Evolutionary conservation across 1,140 invertebrate species (phyloP), one percentile per base, ranked within the genome.

Genomic region (Drosophila miranda): DNA sequence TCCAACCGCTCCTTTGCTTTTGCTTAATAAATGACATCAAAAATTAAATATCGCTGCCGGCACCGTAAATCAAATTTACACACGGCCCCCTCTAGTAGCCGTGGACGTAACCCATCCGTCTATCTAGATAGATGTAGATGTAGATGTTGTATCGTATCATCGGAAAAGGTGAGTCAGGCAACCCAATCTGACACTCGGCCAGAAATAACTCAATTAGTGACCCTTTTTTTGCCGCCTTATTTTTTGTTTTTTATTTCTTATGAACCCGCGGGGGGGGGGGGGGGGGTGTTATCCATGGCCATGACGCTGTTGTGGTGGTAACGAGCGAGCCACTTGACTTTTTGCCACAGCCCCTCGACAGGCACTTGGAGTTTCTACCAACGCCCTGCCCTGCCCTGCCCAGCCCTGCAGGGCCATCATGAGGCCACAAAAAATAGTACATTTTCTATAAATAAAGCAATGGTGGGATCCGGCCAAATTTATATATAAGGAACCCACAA

Each of bases 21-120:
- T 60, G 76, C 80, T 78, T 87, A 75, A 88, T 86, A 86, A 86
- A 87, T 86, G 82, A 78, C 62, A 86, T 78, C 77, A 82, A 78
- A 87, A 86, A 82, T 86, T 87, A 82, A 86, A 86, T 81, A 58
- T 59, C 66, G 58, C 61, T 69, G 46, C 69, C 60, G 69, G 56
- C 50, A 57, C 34, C 57, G 81, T 81, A 86, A 84, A 86, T 84
- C 74, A 77, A 68, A 78, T 87, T 75, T 64, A 28, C 63, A 41
- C 46, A 19, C 19, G 38, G 26, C 23, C 23, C 23, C 23, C 23
- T 28, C 4, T 11, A 38, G 34, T 13, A 13, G 16, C 16, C 34
- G 11, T 13, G 11, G 11, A 3, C 34, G 34, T 38, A 13, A 13
- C 11, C 11, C 34, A 38, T 38, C 11, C 34, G 5, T 38, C 34